Evolutionary conservation across 2,888 invertebrate genomes (phyloP), one percentile per base, ranked within the genome.

Genomic region (Limnephilus rhombicus): DNA sequence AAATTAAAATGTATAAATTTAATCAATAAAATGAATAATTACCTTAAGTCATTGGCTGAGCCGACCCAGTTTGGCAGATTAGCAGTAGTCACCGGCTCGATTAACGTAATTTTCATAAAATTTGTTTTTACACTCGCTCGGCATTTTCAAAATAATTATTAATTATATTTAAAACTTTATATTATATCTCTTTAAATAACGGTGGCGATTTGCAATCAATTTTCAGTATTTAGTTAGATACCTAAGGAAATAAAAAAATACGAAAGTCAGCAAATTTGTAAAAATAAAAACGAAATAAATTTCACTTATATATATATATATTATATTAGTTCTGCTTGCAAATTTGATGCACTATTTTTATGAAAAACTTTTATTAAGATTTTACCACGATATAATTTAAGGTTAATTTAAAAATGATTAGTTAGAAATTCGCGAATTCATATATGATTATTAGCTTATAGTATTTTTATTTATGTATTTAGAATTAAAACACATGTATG

Each of bases 81-180:
- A 86, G 49, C n/a, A 45, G 86, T 13, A 86, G 45, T 45, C 86
- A 15, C n/a, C 86, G 86, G 86, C 37, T 86, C 45, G 86, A 45
- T 86, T 29, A 86, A 24, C 13, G 45, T 45, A 45, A 24, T 41
- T 86, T 45, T 86, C 45, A 86, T 45, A 86, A 86, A 86, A n/a
- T 86, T 45, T 86, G n/a, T 24, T 45, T 86, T 41, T 86, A 86
- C 29, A n/a, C 29, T 86, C 45, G 86, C 37, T 86, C 86, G 86
- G 37, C 86, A 86, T 86, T 86, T 45, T 86, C n/a, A n/a, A 86
- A 49, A 86, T 86, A 86, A 86, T 83, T 83, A 37, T 83, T 83
- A 83, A 15, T 83, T 83, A 18, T 7, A 7, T 83, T 37, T 24
- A 83, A 37, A 37, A 83, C 41, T 83, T 37, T 83, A 34, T 37